Base-by-base conservation (phyloP, 2,113 vertebrate genomes). In the Oncorhynchus keta region DNA sequence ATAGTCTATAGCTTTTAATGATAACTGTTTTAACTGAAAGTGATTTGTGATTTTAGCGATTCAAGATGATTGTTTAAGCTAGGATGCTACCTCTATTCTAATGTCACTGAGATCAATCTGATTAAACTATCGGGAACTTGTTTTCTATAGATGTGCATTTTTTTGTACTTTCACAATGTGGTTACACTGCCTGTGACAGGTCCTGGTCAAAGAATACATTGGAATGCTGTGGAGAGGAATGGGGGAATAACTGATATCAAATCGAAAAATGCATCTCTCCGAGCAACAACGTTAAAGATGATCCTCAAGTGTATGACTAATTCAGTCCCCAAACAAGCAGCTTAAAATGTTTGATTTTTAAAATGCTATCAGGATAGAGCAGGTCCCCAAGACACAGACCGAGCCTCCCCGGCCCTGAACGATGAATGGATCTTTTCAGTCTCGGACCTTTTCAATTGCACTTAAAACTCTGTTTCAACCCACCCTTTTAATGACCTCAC, bases 21-120 rank as follows among this genome's bases (percentile, higher is more conserved):
- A 77, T 83, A 84, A 87, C 86, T 80, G 80, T 76, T 90, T 91
- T 90, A 90, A 90, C 79, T 7, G 1, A 75, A 91, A 88, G 87
- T 86, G 85, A 93, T 88, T 92, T 90, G 87, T 89, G 89, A 90
- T 92, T 85, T 89, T 83, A 72, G 77, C 78, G 79, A 85, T 89
- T 90, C 77, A 83, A 88, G 84, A 88, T 86, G 74, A 77, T 80
- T 51, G 78, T 87, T 28, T 5, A 4, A 16, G 35, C 30, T 12
- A 35, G 30, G 28, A 68, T 39, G 24, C 39, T 66, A 55, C 12
- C 9, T 70, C 24, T 26, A 22, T 57, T 65, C 16, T 20, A 7
- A 32, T 72, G 49, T 4, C 9, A 51, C 49, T 61, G 57, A 22
- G 57, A 61, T 61, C 49, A 11, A 61, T 61, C 16, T n/a, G 57